Base-by-base conservation (phyloP, 1,140 invertebrate genomes). In the Eumeta japonica region DNA sequence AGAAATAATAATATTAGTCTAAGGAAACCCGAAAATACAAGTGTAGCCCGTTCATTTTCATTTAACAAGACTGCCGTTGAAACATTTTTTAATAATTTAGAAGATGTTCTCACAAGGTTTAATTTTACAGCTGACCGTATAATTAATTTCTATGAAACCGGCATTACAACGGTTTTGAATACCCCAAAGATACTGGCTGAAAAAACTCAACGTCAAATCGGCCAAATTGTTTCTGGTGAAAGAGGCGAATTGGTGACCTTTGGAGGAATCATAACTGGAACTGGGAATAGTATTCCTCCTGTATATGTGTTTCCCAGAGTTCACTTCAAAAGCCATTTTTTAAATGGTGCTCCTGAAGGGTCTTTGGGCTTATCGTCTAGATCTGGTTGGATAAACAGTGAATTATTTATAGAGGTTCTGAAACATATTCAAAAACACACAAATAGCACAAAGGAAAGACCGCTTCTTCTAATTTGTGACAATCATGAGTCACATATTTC, bases 101-200 rank as follows among this genome's bases (percentile, higher is more conserved):
- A 28, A 12, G 17, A 31, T 2, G 41, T 46, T 3, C 44, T 43
- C 12, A 11, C 29, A 14, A 37, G 35, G 50, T 33, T 58, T 55
- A 50, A 55, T 15, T 63, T 66, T 43, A 29, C 47, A 48, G 39
- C 49, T 12, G 51, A 55, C 19, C 29, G 45, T 16, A 74, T 78
- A 16, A 77, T 48, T 41, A 78, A 79, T 49, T 55, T 70, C 14
- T 68, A 79, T 46, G 76, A 79, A 47, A 72, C 75, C 3, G 74
- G 71, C 5, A 47, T 75, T 27, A 53, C 55, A 11, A 65, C 61
- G 10, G 62, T 66, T 30, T 41, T 59, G 28, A 35, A 45, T 10
- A 47, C 57, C 10, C 49, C 55, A 3, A 72, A 63, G 52, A 19
- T 72, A 28, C 33, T 47, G 2, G 51, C 62, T 58, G n/a, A 3